Conservation (phyloP, 2,797 vertebrate genomes). For the Gorsachius magnificus region DNA sequence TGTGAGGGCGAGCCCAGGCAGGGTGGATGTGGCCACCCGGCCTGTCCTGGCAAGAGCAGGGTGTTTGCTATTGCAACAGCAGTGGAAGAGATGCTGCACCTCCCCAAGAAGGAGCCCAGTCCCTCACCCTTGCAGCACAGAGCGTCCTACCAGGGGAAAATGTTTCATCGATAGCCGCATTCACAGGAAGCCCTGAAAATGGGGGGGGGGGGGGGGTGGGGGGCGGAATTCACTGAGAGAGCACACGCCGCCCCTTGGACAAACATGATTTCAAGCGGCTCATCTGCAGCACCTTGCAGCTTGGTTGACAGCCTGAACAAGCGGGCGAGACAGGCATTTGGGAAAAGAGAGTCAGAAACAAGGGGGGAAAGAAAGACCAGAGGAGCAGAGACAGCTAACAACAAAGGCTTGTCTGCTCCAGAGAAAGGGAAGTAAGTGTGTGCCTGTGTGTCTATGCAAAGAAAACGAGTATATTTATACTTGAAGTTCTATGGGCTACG, state of each 20-base stretch:
- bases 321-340: background rate
- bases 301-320: background rate
- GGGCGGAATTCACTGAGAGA: background rate
- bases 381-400: background rate
- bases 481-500: background rate
- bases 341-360: background rate
- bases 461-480: background rate
- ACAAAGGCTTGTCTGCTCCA: background rate
- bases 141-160: fast-evolving
- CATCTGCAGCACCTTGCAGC: background rate
- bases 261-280: background rate
- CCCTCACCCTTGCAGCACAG: background rate
- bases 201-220: too few relatives aligned
- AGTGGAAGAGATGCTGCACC: background rate
- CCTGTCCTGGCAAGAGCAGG: background rate
- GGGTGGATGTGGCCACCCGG: background rate
- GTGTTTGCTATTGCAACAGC: background rate
- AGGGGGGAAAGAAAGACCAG: background rate
- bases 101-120: fast-evolving
- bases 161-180: too few relatives aligned
- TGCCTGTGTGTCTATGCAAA: background rate
- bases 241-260: fast-evolving
- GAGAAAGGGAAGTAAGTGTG: background rate
- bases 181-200: too few relatives aligned
- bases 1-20: background rate